Percentiles rank a stretch among this genome's conserved stretches.
phyloP scores from a whole-genome alignment of 1,140 invertebrate genomes.

The Venustaconcha ellipsiformis region DNA sequence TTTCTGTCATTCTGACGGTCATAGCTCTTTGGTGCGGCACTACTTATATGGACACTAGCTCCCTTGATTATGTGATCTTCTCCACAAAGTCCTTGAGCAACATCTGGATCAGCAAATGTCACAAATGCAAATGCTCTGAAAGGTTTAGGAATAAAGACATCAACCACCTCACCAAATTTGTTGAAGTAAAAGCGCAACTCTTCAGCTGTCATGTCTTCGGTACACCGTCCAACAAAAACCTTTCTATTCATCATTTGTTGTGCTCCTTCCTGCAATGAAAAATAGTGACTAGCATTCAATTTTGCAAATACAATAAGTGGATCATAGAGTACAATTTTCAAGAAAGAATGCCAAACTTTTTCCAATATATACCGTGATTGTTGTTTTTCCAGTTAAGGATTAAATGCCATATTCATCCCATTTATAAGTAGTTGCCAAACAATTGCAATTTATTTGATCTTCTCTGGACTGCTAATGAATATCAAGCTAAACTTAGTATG shows the following conservation, averaged over 20 bases:
- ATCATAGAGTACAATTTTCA: background rate
- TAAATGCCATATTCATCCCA: background rate
- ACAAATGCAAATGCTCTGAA: slow-evolving; percentile 72
- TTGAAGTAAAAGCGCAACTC: slow-evolving; percentile 69
- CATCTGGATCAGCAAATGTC: slow-evolving; percentile 74
- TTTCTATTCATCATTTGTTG: slow-evolving; percentile 66
- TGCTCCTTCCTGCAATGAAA: slow-evolving; percentile 56
- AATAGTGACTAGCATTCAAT: background rate
- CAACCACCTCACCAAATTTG: slow-evolving; percentile 70
- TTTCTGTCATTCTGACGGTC: slow-evolving; percentile 51
- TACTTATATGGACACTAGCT: slow-evolving; percentile 95
- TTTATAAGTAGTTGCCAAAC: background rate
- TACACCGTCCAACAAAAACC: slow-evolving; percentile 71
- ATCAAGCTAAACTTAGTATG: too few species aligned
- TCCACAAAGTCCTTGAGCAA: slow-evolving; percentile 91
- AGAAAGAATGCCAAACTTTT: background rate
- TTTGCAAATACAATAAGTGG: background rate
- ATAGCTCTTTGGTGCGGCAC: slow-evolving; percentile 86
- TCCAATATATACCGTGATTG: background rate
- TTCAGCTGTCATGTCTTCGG: slow-evolving; percentile 68
- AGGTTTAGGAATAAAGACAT: slow-evolving; percentile 72
- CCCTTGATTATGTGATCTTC: slow-evolving; percentile 98
- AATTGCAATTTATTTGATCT: background rate
- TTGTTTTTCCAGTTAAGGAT: background rate
- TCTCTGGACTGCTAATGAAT: too few species aligned